phyloP scores from a whole-genome alignment of 2,888 invertebrate species.

The Drosophila robusta region DNA sequence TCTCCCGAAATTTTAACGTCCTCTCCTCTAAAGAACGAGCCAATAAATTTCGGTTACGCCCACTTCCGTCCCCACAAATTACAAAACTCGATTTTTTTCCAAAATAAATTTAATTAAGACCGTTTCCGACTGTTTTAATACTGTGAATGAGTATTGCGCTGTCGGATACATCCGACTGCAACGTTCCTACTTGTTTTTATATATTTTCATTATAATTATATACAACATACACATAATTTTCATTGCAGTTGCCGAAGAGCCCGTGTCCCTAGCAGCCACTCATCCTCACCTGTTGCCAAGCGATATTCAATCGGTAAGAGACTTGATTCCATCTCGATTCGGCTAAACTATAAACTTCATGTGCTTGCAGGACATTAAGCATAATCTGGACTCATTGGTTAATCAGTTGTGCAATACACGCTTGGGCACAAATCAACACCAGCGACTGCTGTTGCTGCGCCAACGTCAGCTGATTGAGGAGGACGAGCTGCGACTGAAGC shows the following conservation, averaged over 20 bases:
- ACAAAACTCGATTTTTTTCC: no score
- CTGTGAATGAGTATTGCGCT: no score
- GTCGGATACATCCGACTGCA: no score
- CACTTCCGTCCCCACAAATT: no score
- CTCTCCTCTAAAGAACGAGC: no score
- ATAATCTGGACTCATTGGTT: constrained; percentile 84
- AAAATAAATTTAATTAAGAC: no score
- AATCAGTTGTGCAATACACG: constrained; percentile 83
- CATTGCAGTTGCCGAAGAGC: constrained; percentile 81
- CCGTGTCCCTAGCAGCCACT: constrained; percentile 84
- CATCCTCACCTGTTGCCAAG: constrained; percentile 84
- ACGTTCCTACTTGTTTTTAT: no score
- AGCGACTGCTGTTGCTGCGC: constrained; percentile 82
- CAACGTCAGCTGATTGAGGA: constrained; percentile 85
- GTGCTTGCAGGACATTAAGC: constrained; percentile 83
- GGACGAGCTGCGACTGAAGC: constrained; percentile 84
- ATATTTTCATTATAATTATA: background rate
- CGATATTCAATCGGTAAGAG: constrained; percentile 83
- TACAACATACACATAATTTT: background rate
- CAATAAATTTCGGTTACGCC: no score
- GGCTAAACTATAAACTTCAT: background rate
- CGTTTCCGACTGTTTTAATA: no score
- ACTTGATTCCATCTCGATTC: background rate
- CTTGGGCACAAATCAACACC: constrained; percentile 84
- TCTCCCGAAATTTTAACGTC: no score